Conservation (phyloP, 2,888 invertebrate genomes). For the Lysandra bellargus region DNA sequence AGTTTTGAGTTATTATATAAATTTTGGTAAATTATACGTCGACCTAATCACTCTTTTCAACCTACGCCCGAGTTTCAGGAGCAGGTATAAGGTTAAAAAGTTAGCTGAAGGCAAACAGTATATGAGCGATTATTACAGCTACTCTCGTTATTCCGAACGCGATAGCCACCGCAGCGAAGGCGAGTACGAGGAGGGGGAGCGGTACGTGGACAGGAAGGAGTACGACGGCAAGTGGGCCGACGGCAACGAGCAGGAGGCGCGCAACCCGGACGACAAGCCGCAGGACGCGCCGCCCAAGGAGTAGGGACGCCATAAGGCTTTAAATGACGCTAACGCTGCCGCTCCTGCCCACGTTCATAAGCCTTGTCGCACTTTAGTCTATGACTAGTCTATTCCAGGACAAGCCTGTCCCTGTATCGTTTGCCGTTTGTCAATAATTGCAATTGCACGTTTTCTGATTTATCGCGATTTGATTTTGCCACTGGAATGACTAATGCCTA, state of each 20-base stretch:
- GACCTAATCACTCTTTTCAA: background rate
- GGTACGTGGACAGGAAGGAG: slow-evolving; percentile 82
- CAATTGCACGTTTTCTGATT: background rate
- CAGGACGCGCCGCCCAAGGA: slow-evolving; percentile 67
- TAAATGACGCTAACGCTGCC: no score
- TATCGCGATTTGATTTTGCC: background rate
- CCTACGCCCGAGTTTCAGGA: background rate
- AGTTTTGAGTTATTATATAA: background rate
- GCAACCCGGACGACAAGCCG: slow-evolving; percentile 63
- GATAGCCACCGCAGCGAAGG: slow-evolving; percentile 76
- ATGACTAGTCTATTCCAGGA: background rate
- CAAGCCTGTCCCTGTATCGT: background rate
- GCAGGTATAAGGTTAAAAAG: background rate
- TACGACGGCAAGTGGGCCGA: slow-evolving; percentile 85
- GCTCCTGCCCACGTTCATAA: no score
- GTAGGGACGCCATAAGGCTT: slow-evolving; percentile 41
- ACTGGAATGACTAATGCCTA: slow-evolving; percentile 9
- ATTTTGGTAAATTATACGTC: background rate
- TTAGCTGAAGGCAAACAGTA: slow-evolving; percentile 33
- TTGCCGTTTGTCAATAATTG: background rate
- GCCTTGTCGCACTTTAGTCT: no score
- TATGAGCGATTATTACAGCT: slow-evolving; percentile 50
- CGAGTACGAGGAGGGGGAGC: slow-evolving; percentile 72
- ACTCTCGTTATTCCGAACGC: slow-evolving; percentile 72
- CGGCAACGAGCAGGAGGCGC: slow-evolving; percentile 74